These are phyloP conservation scores for Dreissena polymorpha DNA, from an alignment of 1,140 invertebrate species.

Conservation along the genomic window DNA sequence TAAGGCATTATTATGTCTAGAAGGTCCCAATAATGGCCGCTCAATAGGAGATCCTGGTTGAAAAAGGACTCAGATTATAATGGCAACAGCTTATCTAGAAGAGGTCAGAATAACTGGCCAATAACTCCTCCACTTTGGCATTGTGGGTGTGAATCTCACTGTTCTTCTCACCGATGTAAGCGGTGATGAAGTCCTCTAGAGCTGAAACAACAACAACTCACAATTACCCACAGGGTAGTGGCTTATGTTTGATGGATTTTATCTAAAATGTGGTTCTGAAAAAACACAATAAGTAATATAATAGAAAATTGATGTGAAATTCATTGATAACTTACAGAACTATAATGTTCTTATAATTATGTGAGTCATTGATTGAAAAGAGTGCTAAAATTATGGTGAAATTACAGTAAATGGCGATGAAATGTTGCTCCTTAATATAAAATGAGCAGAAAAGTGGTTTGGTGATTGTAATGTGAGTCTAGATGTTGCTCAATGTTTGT, in stretches of 20 bases:
- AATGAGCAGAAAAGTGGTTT: too few species aligned
- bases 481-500: too few species aligned
- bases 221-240: slow-evolving; percentile 7
- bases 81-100: slow-evolving; percentile 41
- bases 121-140: slow-evolving; percentile 59
- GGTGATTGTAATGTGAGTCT: too few species aligned
- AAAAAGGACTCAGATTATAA: too few species aligned
- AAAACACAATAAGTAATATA: not conserved
- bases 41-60: too few species aligned
- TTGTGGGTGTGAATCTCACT: slow-evolving; percentile 67
- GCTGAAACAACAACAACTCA: slow-evolving; percentile 56
- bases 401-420: too few species aligned
- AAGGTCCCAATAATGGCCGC: too few species aligned
- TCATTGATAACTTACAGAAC: not conserved
- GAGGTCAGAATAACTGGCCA: slow-evolving; percentile 64
- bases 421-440: too few species aligned
- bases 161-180: slow-evolving; percentile 67
- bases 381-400: too few species aligned
- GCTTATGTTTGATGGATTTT: not conserved
- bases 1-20: too few species aligned
- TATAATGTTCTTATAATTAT: not conserved
- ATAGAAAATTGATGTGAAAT: not conserved
- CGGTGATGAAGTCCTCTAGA: slow-evolving; percentile 67
- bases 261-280: not conserved
- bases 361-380: too few species aligned